phyloP scores from a whole-genome alignment of 2,797 vertebrate species.

The Apogon hyalosoma region DNA sequence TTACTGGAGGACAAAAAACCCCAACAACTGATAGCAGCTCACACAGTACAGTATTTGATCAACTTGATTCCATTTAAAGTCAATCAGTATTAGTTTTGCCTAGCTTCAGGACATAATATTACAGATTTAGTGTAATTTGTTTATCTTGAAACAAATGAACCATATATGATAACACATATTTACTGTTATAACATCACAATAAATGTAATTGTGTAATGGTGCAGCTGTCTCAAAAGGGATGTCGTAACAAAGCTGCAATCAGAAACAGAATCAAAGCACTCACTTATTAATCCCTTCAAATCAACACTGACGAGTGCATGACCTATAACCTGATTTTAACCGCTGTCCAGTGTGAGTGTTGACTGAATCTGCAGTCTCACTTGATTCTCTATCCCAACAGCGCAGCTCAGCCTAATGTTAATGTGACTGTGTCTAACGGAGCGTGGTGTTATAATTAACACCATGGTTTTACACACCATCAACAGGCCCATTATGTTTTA shows the following conservation, averaged over 20 bases:
- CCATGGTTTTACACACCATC: constrained; percentile 69
- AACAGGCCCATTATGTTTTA: constrained; percentile 70
- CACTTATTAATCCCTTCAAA: constrained; percentile 19
- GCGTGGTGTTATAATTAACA: constrained; percentile 77
- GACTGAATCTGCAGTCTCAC: constrained; percentile 49
- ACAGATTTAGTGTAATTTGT: background rate
- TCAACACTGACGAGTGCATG: background rate
- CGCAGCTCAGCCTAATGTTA: constrained; percentile 48
- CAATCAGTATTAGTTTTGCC: background rate
- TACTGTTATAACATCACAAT: background rate
- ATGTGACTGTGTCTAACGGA: constrained; percentile 69
- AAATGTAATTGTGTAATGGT: constrained; percentile 6
- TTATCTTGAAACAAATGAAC: constrained; percentile 14
- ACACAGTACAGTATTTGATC: background rate
- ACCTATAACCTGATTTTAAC: constrained; percentile 2
- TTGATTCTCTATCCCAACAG: constrained; percentile 33
- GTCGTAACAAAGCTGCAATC: constrained; percentile 8
- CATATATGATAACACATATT: background rate
- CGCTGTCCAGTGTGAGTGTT: constrained; percentile 18
- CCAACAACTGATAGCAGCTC: background rate
- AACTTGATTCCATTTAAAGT: constrained; percentile 1
- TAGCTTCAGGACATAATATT: background rate
- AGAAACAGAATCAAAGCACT: constrained; percentile 1
- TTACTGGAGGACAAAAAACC: background rate
- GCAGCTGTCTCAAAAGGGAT: constrained; percentile 5